Percentiles rank a stretch among this genome's conserved stretches.
Conservation (phyloP, 2,888 invertebrate species). For the Chesias legatella region DNA sequence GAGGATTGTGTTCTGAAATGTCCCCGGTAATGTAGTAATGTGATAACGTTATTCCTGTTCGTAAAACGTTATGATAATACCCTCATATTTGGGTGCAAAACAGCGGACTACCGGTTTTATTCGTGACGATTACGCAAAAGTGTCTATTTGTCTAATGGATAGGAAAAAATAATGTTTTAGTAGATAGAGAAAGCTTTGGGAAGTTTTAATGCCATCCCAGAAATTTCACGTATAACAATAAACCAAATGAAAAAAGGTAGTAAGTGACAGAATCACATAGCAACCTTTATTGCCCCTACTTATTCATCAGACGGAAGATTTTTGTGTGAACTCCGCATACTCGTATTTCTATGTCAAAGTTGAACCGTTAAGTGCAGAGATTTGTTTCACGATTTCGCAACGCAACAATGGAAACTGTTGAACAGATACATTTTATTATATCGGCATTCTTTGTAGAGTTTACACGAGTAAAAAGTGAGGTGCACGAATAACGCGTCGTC, state of each 20-base stretch:
- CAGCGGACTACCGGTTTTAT: constrained; percentile 13
- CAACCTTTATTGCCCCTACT: constrained; percentile 14
- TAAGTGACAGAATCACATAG: no score
- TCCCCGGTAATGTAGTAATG: constrained; percentile 8
- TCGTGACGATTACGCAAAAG: constrained; percentile 6
- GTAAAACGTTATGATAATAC: constrained; percentile 13
- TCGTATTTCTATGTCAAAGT: constrained; percentile 69
- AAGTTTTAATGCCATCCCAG: no score
- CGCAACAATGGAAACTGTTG: constrained; percentile 51
- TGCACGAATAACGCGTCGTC: constrained; percentile 19
- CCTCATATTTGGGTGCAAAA: constrained; percentile 12
- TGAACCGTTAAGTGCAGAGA: constrained; percentile 65
- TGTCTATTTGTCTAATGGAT: constrained; percentile 15
- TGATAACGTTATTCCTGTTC: constrained; percentile 8
- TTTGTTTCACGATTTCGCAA: constrained; percentile 55
- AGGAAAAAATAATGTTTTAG: no score
- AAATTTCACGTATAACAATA: no score
- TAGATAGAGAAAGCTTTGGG: no score
- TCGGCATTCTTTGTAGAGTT: constrained; percentile 32
- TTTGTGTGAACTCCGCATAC: constrained; percentile 31
- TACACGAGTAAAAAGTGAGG: constrained; percentile 18
- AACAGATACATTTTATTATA: constrained; percentile 45
- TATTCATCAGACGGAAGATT: constrained; percentile 26
- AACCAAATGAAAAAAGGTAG: no score
- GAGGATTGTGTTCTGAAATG: constrained; percentile 3